A percentile compares a stretch with the other conserved stretches of the same genome.
Evolutionary conservation across 2,797 vertebrate genomes (phyloP).

Genomic region (Oreortyx pictus): DNA sequence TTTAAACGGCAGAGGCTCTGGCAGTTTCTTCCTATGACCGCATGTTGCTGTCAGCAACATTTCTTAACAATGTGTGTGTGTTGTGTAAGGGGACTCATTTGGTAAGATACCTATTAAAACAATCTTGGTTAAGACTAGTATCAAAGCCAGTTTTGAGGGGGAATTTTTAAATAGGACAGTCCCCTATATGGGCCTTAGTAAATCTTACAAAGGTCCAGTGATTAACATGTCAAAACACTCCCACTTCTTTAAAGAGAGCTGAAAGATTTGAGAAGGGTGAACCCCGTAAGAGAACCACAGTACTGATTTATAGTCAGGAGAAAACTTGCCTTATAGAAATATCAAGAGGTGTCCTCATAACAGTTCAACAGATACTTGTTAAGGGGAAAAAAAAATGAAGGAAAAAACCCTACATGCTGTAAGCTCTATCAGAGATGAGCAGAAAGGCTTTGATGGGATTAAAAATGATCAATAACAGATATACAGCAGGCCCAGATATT

Average conservation of each 20-base stretch:
- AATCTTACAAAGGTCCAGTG: neutral
- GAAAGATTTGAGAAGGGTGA: neutral
- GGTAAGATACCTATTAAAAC: slow-evolving; percentile 25
- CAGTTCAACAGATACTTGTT: neutral
- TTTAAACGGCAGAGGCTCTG: slow-evolving; percentile 40
- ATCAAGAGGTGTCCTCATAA: neutral
- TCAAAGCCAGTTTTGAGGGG: neutral
- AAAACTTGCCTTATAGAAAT: neutral
- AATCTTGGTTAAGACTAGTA: neutral
- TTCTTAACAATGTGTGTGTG: neutral
- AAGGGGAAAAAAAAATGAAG: neutral
- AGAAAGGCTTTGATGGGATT: neutral
- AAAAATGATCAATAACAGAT: neutral
- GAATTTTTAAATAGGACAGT: accelerated
- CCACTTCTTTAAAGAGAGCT: neutral
- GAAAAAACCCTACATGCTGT: neutral
- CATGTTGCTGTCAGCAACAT: slow-evolving; percentile 33
- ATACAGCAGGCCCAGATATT: neutral
- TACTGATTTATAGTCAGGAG: neutral
- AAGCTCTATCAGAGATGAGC: neutral
- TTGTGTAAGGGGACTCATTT: neutral
- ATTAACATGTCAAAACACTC: neutral
- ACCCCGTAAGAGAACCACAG: neutral
- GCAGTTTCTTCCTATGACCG: neutral
- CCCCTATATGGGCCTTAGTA: neutral